A percentile compares a stretch with the other conserved stretches of the same genome.
Conservation (phyloP, 2,888 invertebrate genomes). For the Seira ritae region DNA sequence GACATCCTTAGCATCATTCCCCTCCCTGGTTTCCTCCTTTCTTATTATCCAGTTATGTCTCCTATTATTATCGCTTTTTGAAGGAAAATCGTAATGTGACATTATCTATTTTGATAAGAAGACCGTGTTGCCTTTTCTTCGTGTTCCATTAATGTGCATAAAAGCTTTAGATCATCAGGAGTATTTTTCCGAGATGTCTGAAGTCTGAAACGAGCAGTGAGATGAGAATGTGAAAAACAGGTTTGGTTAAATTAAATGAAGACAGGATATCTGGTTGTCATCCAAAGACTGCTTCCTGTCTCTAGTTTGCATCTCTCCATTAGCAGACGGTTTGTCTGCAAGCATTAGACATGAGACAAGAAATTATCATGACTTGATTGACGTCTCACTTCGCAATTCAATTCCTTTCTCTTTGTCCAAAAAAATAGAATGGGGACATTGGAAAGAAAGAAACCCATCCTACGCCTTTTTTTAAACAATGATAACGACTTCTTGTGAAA, state of each 20-base stretch:
- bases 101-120: not conserved
- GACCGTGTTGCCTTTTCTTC: not conserved
- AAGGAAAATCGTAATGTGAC: no score
- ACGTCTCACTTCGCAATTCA: not conserved
- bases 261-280: not conserved
- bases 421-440: no score
- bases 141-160: not conserved
- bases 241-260: not conserved
- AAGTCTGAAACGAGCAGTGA: not conserved
- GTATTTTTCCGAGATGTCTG: not conserved
- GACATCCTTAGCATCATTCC: no score
- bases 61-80: no score
- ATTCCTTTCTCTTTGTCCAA: not conserved
- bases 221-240: not conserved
- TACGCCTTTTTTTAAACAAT: no score
- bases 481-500: no score
- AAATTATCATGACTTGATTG: not conserved
- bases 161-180: not conserved
- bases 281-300: conserved; percentile 1
- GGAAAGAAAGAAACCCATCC: no score
- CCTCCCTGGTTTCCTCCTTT: no score
- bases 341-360: not conserved
- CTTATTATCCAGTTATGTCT: no score
- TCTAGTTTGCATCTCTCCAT: not conserved
- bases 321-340: not conserved